phyloP scores from a whole-genome alignment of 2,797 vertebrate species.

The Tauraco hartlaubi region DNA sequence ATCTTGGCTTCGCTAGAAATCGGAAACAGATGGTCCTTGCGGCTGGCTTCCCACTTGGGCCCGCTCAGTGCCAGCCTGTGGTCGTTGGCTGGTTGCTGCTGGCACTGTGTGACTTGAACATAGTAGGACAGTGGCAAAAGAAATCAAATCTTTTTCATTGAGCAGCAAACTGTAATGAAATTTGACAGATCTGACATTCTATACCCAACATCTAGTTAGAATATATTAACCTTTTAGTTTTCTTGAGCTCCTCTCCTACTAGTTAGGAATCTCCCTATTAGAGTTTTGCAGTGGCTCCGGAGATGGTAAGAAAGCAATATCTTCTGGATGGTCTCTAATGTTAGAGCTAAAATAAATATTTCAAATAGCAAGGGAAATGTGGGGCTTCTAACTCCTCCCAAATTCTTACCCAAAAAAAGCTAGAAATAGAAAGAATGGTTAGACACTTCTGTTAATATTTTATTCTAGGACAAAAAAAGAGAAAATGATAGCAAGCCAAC shows the following conservation, averaged over 20 bases:
- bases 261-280: slow-evolving; percentile 75
- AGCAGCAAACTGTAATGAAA: slow-evolving; percentile 88
- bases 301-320: not conserved
- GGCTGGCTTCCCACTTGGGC: slow-evolving; percentile 88
- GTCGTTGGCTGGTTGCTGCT: slow-evolving; percentile 90
- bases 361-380: not conserved
- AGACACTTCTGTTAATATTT: not conserved
- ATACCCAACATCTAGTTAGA: slow-evolving; percentile 86
- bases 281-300: not conserved
- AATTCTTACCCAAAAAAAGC: not conserved
- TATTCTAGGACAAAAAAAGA: not conserved
- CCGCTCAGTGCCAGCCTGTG: slow-evolving; percentile 88
- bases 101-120: slow-evolving; percentile 88
- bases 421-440: not conserved
- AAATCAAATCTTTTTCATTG: slow-evolving; percentile 86
- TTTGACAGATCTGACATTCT: slow-evolving; percentile 91
- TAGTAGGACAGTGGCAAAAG: slow-evolving; percentile 89
- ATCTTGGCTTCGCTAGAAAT: slow-evolving; percentile 90
- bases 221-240: slow-evolving; percentile 90
- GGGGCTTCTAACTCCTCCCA: not conserved
- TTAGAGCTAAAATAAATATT: not conserved
- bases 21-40: slow-evolving; percentile 93
- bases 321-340: not conserved
- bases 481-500: not conserved
- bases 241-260: slow-evolving; percentile 76